Conservation (phyloP, 2,797 vertebrate genomes). For the Tapirus indicus region DNA sequence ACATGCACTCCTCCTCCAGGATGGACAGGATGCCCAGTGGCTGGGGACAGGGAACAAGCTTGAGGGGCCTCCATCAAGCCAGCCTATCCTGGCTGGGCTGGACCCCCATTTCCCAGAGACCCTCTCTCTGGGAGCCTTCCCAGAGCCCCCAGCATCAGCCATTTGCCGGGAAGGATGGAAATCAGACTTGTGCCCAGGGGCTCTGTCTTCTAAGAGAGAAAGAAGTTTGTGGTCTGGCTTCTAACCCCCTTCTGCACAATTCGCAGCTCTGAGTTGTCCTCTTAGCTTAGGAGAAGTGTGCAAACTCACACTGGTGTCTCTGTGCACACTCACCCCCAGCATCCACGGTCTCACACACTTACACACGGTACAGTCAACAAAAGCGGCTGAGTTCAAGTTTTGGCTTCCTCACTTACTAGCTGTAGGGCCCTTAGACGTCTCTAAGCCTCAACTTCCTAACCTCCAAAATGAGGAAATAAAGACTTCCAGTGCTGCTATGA, state of each 20-base stretch:
- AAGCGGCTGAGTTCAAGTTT: background rate
- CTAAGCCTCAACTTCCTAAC: constrained; percentile 7
- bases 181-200: background rate
- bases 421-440: background rate
- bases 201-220: background rate
- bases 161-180: background rate
- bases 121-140: background rate
- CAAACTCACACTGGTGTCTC: background rate
- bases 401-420: background rate
- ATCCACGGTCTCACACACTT: background rate
- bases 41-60: constrained; percentile 82
- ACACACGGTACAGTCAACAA: background rate
- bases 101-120: background rate
- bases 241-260: background rate
- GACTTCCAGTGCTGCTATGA: background rate
- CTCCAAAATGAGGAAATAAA: background rate
- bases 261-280: background rate
- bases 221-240: background rate
- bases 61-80: background rate
- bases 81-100: background rate
- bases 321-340: too few relatives aligned
- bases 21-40: constrained; percentile 97
- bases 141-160: background rate
- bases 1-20: constrained; percentile 99
- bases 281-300: background rate